A percentile compares a stretch with the other conserved stretches of the same genome.
Conservation (phyloP, 2,797 vertebrate genomes). For the Helicolenus hilgendorfi region DNA sequence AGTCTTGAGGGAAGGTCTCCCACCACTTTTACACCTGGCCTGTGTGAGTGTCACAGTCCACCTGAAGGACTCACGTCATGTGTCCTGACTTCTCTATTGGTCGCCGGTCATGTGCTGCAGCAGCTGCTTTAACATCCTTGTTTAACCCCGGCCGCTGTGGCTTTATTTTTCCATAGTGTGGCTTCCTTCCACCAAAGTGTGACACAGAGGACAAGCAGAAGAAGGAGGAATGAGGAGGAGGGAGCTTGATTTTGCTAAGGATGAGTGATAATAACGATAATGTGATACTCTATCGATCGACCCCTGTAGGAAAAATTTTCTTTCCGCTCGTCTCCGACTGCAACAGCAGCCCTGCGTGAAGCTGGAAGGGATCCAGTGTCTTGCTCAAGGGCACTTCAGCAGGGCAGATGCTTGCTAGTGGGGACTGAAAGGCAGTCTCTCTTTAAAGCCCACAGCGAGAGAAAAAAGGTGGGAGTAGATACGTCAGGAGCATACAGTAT, state of each 20-base stretch:
- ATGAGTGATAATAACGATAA: constrained; percentile 54
- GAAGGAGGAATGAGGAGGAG: not conserved
- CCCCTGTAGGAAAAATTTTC: constrained; percentile 44
- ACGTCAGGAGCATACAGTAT: not conserved
- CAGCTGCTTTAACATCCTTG: constrained; percentile 27
- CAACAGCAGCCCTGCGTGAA: not conserved
- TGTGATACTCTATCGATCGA: constrained; percentile 57
- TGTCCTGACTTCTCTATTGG: constrained; percentile 28
- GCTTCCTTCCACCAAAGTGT: constrained; percentile 13
- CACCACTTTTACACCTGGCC: not conserved
- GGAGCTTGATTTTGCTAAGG: constrained; percentile 27
- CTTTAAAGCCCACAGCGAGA: not conserved
- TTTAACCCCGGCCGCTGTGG: not conserved
- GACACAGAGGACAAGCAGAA: constrained; percentile 29
- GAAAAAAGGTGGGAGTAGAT: not conserved
- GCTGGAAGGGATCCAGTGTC: constrained; percentile 48
- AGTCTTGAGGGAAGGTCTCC: not conserved
- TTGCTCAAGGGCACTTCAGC: constrained; percentile 61
- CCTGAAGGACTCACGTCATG: constrained; percentile 3
- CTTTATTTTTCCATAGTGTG: constrained; percentile 17
- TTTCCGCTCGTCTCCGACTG: constrained; percentile 42
- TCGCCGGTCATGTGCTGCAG: constrained; percentile 42
- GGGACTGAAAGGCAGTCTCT: not conserved
- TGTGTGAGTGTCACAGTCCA: not conserved
- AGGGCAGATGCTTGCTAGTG: not conserved